These are phyloP conservation scores for Ashinkailepas kermadecensis DNA, from an alignment of 2,888 invertebrate species.

Conservation along the genomic window DNA sequence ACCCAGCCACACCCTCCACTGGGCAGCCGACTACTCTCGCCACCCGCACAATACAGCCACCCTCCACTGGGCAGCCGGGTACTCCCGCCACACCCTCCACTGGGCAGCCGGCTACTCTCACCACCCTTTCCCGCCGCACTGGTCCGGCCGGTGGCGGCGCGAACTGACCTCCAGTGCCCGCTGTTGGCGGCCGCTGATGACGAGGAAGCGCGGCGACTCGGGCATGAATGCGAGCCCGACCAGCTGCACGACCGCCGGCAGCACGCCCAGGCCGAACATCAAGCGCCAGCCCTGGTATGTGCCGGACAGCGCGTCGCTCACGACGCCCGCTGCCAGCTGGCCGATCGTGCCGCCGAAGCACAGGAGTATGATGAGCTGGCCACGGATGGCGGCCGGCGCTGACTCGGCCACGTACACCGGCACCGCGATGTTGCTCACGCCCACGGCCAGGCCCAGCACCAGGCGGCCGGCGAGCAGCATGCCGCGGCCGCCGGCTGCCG, in stretches of 20 bases:
- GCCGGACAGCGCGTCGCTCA: constrained; percentile 46
- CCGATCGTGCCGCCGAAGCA: constrained; percentile 52
- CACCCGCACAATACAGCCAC: too few species aligned
- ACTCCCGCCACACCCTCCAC: too few species aligned
- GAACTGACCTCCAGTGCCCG: too few species aligned
- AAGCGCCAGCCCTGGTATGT: constrained; percentile 49
- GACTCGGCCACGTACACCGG: constrained; percentile 52
- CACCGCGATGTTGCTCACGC: constrained; percentile 49
- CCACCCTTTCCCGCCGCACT: too few species aligned
- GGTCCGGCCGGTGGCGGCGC: too few species aligned
- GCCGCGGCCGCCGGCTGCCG: constrained; percentile 40
- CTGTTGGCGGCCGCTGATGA: constrained; percentile 33
- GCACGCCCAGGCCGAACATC: constrained; percentile 36
- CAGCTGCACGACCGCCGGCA: constrained; percentile 48
- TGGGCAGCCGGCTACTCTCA: too few species aligned
- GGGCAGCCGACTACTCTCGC: too few species aligned
- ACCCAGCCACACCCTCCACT: too few species aligned
- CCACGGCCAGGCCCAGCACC: constrained; percentile 46
- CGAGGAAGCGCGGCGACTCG: constrained; percentile 49
- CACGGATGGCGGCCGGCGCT: constrained; percentile 46
- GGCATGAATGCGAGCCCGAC: constrained; percentile 50
- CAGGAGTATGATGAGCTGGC: constrained; percentile 48
- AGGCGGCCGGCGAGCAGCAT: constrained; percentile 44
- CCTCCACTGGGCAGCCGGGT: too few species aligned
- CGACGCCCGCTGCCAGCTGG: constrained; percentile 45